A percentile compares a stretch with the other conserved stretches of the same genome.
Evolutionary conservation across 2,888 invertebrate species (phyloP).

Genomic region (Pseudococcus viburni): DNA sequence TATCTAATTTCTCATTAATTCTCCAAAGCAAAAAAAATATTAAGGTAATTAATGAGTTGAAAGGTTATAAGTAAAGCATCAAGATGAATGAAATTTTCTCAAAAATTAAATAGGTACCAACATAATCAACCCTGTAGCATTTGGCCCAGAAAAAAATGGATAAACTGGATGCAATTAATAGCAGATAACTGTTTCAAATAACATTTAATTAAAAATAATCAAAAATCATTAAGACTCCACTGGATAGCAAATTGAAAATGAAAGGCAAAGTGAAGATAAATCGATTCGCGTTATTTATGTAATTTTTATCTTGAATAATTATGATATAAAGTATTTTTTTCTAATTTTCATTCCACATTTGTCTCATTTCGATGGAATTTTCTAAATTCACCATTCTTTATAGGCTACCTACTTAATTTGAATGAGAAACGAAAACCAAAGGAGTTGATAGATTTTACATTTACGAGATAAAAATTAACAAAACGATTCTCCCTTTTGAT

Average conservation of each 20-base stretch:
- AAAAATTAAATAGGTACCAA: neutral
- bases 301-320: neutral
- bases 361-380: neutral
- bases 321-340: neutral
- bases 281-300: neutral
- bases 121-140: neutral
- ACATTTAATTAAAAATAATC: constrained; percentile 21
- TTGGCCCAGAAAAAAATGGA: neutral
- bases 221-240: constrained; percentile 26
- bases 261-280: constrained; percentile 24
- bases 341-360: neutral
- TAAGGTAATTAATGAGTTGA: no score
- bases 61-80: no score
- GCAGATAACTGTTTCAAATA: neutral
- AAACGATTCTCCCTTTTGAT: neutral
- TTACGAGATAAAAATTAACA: neutral
- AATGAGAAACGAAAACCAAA: neutral
- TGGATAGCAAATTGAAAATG: constrained; percentile 33
- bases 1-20: no score
- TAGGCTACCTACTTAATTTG: neutral
- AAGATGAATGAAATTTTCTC: neutral
- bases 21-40: no score
- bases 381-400: neutral
- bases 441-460: neutral
- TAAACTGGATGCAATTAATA: neutral